Conservation (phyloP, 2,113 vertebrate genomes). For the Speoplatyrhinus poulsoni region DNA sequence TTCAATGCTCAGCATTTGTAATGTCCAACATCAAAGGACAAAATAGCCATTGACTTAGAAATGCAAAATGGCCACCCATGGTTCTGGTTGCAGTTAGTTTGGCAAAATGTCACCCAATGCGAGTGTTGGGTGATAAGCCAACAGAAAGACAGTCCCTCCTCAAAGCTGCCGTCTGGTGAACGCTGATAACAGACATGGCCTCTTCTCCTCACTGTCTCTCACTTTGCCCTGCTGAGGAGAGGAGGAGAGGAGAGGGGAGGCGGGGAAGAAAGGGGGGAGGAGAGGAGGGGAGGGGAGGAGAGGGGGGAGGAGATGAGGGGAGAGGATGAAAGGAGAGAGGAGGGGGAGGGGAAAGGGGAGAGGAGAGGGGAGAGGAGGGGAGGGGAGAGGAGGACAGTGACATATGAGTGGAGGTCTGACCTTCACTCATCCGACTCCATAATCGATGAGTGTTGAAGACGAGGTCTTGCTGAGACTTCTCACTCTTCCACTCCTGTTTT, state of each 20-base stretch:
- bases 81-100: conserved; percentile 29
- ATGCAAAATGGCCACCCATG: conserved; percentile 28
- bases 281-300: conserved; percentile 32
- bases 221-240: conserved; percentile 35
- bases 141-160: conserved; percentile 54
- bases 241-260: conserved; percentile 10
- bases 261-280: conserved; percentile 23
- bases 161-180: conserved; percentile 61
- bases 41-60: neutral
- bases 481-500: no score
- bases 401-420: conserved; percentile 52
- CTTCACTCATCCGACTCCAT: conserved; percentile 57
- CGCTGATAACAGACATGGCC: conserved; percentile 67
- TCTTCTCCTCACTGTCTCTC: conserved; percentile 28
- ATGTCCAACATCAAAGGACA: conserved; percentile 15
- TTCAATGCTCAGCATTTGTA: neutral
- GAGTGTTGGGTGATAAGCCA: conserved; percentile 60
- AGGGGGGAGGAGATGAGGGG: conserved; percentile 28
- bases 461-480: no score
- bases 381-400: conserved; percentile 48
- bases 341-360: no score
- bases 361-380: conserved; percentile 30
- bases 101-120: conserved; percentile 14
- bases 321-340: conserved; percentile 19
- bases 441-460: conserved; percentile 45